Conservation (phyloP, 1,140 invertebrate genomes). For the Danaus melanippus region DNA sequence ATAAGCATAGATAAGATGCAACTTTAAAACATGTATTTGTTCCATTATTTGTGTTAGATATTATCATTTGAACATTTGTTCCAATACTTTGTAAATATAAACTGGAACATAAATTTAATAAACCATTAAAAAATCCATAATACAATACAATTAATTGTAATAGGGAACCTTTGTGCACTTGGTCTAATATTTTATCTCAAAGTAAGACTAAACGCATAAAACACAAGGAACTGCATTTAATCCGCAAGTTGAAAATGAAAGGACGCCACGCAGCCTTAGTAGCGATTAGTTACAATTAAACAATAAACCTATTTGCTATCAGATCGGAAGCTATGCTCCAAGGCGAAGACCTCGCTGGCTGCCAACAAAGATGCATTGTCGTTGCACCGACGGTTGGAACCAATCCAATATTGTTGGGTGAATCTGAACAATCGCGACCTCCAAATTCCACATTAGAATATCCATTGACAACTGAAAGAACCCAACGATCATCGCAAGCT, state of each 20-base stretch:
- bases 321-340: conserved; percentile 52
- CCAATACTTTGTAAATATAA: too few relatives aligned
- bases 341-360: conserved; percentile 50
- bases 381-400: conserved; percentile 49
- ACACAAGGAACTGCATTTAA: too few relatives aligned
- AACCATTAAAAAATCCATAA: too few relatives aligned
- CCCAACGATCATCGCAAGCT: conserved; percentile 5
- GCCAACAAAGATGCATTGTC: conserved; percentile 65
- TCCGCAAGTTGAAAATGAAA: conserved; percentile 12
- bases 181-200: too few relatives aligned
- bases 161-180: too few relatives aligned
- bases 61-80: too few relatives aligned
- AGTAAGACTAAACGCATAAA: too few relatives aligned
- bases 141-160: too few relatives aligned
- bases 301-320: conserved; percentile 41
- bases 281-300: conserved; percentile 48
- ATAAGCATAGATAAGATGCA: too few relatives aligned
- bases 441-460: conserved; percentile 67
- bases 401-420: conserved; percentile 61
- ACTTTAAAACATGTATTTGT: too few relatives aligned
- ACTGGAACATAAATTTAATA: too few relatives aligned
- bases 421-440: conserved; percentile 48
- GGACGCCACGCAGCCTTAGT: conserved; percentile 27
- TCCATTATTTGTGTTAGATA: too few relatives aligned
- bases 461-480: conserved; percentile 14